Evolutionary conservation across 2,113 vertebrate species (phyloP), one percentile per base, ranked within the genome.

Genomic region (Nasalis larvatus): DNA sequence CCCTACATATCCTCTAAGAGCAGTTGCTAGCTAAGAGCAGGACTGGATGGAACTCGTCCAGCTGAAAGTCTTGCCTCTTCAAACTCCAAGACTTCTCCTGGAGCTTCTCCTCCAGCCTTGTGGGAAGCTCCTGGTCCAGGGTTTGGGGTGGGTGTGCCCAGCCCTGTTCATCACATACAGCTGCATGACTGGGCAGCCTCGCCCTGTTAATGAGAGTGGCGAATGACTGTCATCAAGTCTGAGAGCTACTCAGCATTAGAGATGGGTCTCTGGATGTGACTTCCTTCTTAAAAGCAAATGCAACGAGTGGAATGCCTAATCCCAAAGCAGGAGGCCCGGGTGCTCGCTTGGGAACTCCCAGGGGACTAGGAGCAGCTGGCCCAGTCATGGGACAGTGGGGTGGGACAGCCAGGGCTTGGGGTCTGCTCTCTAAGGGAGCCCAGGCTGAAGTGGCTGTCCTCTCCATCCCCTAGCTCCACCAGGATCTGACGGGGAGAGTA

Each of bases 371-470:
- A 94, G 49, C 20, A 73, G 54, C 49, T 77, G 49, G 68, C 25
- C 3, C 30, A 17, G 49, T 17, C 66, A 12, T 0, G 0, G 52
- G 91, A 42, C n/a, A 27, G 40, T 1, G 1, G n/a, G 3, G 32
- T 17, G 9, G 56, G 40, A 86, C 32, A 86, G 87, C 20, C 58
- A 54, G 83, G 52, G 18, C 4, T 86, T 3, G 30, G 14, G 80
- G 30, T 32, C 35, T 25, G 40, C 35, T 56, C 63, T 94, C 12
- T 1, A 35, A 27, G n/a, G 8, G 16, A 8, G 2, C 27, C 21
- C 13, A 86, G 42, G 4, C 74, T 23, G 0, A 13, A 37, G 10
- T 1, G 0, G 45, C 66, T 93, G 77, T 60, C 11, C 6, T 56
- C 37, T 54, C 47, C 54, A 23, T 27, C 23, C 47, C 45, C n/a